phyloP scores from a whole-genome alignment of 1,140 invertebrate species.

The Dufourea novaeangliae region DNA sequence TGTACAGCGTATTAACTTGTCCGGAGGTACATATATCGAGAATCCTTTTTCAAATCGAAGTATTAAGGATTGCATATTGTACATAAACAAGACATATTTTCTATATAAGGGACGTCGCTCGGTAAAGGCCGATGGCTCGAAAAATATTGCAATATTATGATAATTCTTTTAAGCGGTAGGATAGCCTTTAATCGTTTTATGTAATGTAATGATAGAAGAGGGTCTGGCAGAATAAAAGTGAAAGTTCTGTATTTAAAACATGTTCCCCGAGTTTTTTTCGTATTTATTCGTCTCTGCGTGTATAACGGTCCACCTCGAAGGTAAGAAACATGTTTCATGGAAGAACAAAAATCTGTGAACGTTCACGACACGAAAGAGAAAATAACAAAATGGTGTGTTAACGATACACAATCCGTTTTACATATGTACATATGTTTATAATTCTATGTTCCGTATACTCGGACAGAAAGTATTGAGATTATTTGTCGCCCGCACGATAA shows the following conservation, averaged over 20 bases:
- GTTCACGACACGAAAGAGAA: not conserved
- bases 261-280: slow-evolving; percentile 49
- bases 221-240: slow-evolving; percentile 82
- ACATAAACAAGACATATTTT: slow-evolving; percentile 83
- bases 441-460: slow-evolving; percentile 16
- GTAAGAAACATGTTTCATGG: not conserved
- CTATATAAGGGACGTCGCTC: slow-evolving; percentile 81
- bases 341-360: too few relatives aligned
- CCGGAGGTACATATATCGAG: slow-evolving; percentile 77
- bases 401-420: not conserved
- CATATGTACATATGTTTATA: not conserved
- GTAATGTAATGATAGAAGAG: slow-evolving; percentile 82
- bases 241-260: slow-evolving; percentile 81
- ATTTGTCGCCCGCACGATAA: not conserved
- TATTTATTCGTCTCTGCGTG: not conserved
- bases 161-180: slow-evolving; percentile 82
- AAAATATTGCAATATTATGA: slow-evolving; percentile 82
- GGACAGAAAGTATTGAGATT: not conserved
- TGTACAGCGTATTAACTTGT: slow-evolving; percentile 80
- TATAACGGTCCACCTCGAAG: not conserved
- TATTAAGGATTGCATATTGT: slow-evolving; percentile 82
- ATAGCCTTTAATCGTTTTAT: slow-evolving; percentile 82
- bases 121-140: slow-evolving; percentile 78
- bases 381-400: not conserved
- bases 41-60: slow-evolving; percentile 78